Evolutionary conservation across 1,140 invertebrate species (phyloP), one percentile per base, ranked within the genome.

Genomic region (Caerostris darwini): DNA sequence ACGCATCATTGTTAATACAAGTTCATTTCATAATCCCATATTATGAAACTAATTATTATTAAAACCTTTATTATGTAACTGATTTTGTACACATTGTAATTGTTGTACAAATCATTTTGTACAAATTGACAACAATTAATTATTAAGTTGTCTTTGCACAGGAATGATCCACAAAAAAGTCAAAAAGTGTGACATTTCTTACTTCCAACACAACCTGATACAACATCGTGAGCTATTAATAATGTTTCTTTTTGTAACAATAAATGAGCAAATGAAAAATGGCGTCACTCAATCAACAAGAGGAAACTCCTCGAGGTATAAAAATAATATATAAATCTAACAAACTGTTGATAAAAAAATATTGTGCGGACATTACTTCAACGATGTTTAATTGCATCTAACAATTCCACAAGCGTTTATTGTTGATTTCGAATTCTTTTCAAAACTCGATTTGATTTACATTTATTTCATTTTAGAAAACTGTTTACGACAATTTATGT

Each of bases 401-500:
- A 87, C 61, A 87, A 10, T 64, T 87, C 61, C 57, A 53, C 12
- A 59, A 87, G 34, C 14, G 19, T 14, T 58, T 53, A 14, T 50
- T 87, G 61, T 87, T 87, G 85, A 87, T 87, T 64, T 87, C 10
- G 59, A 87, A 87, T 64, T 64, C 58, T 14, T 14, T 14, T 54
- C 50, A 64, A 64, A 87, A 50, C 0, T 34, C 58, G 34, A 64
- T 87, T 87, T 50, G 85, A 64, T 87, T 87, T 61, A 87, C 58
- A 53, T 87, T 87, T 64, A 87, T 64, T 77, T 57, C 8, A 19
- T 87, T 87, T 87, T 64, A 6, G 10, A 54, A 64, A 59, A 87
- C 12, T 87, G 57, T 87, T 87, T 87, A 50, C 19, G 85, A 87
- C 85, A 87, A 50, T 87, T 87, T 64, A 53, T 61, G n/a, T 6